Conservation (phyloP, 1,140 invertebrate species). For the Caenorhabditis briggsae region DNA sequence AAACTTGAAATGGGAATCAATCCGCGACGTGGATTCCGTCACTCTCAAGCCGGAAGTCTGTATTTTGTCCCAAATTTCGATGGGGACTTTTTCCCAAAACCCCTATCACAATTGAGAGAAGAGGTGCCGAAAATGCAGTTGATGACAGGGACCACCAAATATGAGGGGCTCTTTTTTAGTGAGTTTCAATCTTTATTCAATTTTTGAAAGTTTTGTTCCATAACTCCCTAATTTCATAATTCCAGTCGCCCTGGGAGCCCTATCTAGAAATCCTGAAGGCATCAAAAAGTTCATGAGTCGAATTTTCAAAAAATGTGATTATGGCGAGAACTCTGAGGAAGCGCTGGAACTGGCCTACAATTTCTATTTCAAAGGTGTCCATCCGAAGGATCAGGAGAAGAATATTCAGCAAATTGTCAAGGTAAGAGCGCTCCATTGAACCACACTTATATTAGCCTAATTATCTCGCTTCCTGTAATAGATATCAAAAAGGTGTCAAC, state of each 20-base stretch:
- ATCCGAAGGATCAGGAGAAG: conserved; percentile 57
- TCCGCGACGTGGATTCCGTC: not conserved
- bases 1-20: conserved; percentile 41
- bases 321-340: conserved; percentile 25
- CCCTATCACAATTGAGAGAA: conserved; percentile 44
- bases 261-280: conserved; percentile 41
- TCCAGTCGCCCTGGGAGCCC: conserved; percentile 52
- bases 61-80: conserved; percentile 60
- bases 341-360: conserved; percentile 19
- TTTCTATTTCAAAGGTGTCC: conserved; percentile 39
- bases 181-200: conserved; percentile 17
- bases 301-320: conserved; percentile 56
- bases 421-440: not conserved
- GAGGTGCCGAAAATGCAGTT: conserved; percentile 55
- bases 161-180: conserved; percentile 64
- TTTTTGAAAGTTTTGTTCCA: conserved; percentile 7
- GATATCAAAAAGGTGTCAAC: no score
- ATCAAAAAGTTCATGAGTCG: conserved; percentile 44
- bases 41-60: conserved; percentile 25
- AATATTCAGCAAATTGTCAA: conserved; percentile 26
- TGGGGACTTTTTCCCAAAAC: conserved; percentile 63
- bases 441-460: not conserved
- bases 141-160: conserved; percentile 63
- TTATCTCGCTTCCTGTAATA: no score
- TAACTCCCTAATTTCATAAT: not conserved